Percentiles rank a stretch among this genome's conserved stretches.
Evolutionary conservation across 2,888 invertebrate genomes (phyloP).

Genomic region (Alentia gelatinosa): DNA sequence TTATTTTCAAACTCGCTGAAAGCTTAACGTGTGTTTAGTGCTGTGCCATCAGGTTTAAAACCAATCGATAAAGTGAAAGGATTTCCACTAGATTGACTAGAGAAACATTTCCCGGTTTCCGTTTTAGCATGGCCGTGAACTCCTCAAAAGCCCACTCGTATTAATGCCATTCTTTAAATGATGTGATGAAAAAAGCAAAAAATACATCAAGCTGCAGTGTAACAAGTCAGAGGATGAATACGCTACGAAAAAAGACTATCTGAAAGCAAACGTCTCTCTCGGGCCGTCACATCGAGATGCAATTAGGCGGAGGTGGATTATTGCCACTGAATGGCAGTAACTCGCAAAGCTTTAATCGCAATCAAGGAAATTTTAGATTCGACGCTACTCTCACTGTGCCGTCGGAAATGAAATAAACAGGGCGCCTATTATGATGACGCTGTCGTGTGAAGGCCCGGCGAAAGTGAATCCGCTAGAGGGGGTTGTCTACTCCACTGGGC

Average conservation of each 20-base stretch:
- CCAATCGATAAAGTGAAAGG: slow-evolving; percentile 30
- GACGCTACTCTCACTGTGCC: background rate
- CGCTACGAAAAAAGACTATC: background rate
- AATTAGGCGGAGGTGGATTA: slow-evolving; percentile 14
- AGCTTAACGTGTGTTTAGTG: slow-evolving; percentile 14
- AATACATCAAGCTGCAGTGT: background rate
- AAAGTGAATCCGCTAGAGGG: background rate
- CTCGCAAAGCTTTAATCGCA: slow-evolving; percentile 38
- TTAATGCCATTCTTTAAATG: slow-evolving; percentile 16
- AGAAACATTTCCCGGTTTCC: slow-evolving; percentile 15
- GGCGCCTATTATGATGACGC: slow-evolving; percentile 29
- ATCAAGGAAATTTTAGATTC: slow-evolving; percentile 38
- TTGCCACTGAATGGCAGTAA: slow-evolving; percentile 2
- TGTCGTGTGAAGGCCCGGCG: background rate
- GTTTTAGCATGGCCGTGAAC: background rate
- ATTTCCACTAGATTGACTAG: slow-evolving; percentile 1
- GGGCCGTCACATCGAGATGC: slow-evolving; percentile 1
- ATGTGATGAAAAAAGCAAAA: background rate
- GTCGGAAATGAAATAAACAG: background rate
- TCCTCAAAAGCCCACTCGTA: slow-evolving; percentile 27
- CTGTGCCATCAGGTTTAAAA: background rate
- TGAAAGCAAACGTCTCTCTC: slow-evolving; percentile 32
- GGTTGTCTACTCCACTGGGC: slow-evolving; percentile 21
- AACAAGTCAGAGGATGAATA: slow-evolving; percentile 32
- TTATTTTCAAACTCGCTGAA: background rate